These are phyloP conservation scores for Ptychodera flava DNA, from an alignment of 35 echinoderm and acorn worm species.

Conservation along the genomic window DNA sequence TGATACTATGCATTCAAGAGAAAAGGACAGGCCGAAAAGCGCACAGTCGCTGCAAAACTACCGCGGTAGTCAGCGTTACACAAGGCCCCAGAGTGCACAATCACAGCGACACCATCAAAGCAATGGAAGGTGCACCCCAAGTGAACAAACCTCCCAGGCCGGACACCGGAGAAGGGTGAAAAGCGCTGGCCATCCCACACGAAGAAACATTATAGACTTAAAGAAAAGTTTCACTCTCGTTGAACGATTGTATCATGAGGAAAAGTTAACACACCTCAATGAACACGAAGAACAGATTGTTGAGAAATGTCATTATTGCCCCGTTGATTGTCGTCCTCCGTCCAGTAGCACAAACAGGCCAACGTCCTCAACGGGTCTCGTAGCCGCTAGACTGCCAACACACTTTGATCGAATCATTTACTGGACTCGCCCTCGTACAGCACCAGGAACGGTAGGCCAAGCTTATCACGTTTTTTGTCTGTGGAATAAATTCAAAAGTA, in stretches of 20 bases:
- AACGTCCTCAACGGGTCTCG: conserved; percentile 81
- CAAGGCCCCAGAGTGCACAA: too few species aligned
- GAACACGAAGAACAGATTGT: not conserved
- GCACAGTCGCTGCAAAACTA: not conserved
- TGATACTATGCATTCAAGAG: not conserved
- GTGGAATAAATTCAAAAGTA: too few species aligned
- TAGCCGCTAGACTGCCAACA: conserved; percentile 59
- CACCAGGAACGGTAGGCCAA: conserved; percentile 62
- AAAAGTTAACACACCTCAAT: not conserved
- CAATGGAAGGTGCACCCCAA: too few species aligned
- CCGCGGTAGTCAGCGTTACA: not conserved
- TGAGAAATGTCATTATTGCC: conserved; percentile 65
- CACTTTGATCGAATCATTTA: conserved; percentile 68
- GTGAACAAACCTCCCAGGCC: not conserved
- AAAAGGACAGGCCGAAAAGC: not conserved
- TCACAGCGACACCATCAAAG: too few species aligned
- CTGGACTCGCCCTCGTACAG: conserved; percentile 40
- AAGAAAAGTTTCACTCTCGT: not conserved
- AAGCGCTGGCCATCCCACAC: not conserved
- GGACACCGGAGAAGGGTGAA: not conserved
- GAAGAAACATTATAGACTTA: not conserved
- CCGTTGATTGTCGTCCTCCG: conserved; percentile 58
- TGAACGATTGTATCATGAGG: not conserved
- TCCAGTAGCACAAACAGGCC: conserved; percentile 81
- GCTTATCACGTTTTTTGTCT: not conserved